Evolutionary conservation across 2,888 invertebrate species (phyloP), one percentile per base, ranked within the genome.

Genomic region (Podotricha telesiphe): DNA sequence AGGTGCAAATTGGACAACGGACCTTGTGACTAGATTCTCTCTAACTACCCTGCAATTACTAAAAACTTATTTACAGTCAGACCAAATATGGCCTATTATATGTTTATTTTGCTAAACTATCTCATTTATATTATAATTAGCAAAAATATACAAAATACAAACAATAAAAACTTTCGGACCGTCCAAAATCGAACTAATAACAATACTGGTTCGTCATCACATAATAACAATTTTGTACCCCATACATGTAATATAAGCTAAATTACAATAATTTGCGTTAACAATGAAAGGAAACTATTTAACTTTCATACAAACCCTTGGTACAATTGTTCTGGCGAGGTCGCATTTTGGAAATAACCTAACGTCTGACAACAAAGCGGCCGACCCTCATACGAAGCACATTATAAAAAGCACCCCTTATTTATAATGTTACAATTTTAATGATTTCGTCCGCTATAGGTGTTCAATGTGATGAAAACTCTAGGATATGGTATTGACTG

Each of bases 341-440:
- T 81, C 82, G 82, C 83, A 81, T 85, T 83, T 80, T 82, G 84
- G 86, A 86, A 87, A 89, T 90, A 87, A 83, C 86, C 88, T 62
- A 62, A 34, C 82, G 79, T 79, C 79, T 78, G 79, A 78, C 78
- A 75, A 73, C 75, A 87, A 85, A 87, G 88, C 77, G 84, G 77
- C 78, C 85, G 85, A 79, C 90, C 83, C 82, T 86, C 83, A 91
- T 92, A 84, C 88, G 82, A 88, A 79, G 77, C 81, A 86, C 80
- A 91, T 92, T 92, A 91, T 89, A 86, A 86, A 83, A 82, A 82
- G 53, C 80, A 80, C 89, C 87, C 82, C 81, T 81, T 81, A 84
- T 88, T 88, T 88, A 87, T 87, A 85, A 90, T 83, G 89, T 87
- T 91, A 87, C 90, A 87, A 86, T 85, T 89, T 89, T 90, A 90